Conservation (phyloP, 2,113 vertebrate species). For the Barbus barbus region DNA sequence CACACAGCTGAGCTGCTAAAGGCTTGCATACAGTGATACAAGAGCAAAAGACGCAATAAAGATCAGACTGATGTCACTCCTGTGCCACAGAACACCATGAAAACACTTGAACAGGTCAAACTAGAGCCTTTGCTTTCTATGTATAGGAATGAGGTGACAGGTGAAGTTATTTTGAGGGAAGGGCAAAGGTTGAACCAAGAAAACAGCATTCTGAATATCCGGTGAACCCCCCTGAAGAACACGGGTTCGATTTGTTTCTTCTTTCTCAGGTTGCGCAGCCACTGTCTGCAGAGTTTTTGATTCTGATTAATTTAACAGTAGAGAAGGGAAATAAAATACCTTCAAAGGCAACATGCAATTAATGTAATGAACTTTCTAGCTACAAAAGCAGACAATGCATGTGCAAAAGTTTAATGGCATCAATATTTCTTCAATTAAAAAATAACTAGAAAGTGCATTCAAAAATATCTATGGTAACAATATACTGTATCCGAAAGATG, state of each 20-base stretch:
- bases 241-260: background rate
- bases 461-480: too few relatives aligned
- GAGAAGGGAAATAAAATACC: background rate
- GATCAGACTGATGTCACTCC: too few relatives aligned
- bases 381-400: background rate
- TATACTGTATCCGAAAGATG: too few relatives aligned
- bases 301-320: background rate
- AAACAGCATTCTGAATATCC: background rate
- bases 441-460: too few relatives aligned
- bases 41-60: background rate
- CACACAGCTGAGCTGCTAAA: background rate
- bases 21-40: background rate
- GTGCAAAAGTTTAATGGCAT: background rate
- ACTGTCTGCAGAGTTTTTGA: background rate
- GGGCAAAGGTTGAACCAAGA: conserved; percentile 36
- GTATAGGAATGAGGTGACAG: conserved; percentile 9
- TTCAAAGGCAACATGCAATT: background rate
- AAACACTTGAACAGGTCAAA: background rate
- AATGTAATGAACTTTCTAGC: background rate
- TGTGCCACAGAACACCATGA: background rate
- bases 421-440: background rate
- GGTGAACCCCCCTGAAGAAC: background rate
- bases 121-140: conserved; percentile 1
- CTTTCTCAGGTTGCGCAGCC: background rate
- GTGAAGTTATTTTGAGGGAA: background rate